Base-by-base conservation (phyloP, 92 coral and sea anemone genomes). In the Phenganax marumi region DNA sequence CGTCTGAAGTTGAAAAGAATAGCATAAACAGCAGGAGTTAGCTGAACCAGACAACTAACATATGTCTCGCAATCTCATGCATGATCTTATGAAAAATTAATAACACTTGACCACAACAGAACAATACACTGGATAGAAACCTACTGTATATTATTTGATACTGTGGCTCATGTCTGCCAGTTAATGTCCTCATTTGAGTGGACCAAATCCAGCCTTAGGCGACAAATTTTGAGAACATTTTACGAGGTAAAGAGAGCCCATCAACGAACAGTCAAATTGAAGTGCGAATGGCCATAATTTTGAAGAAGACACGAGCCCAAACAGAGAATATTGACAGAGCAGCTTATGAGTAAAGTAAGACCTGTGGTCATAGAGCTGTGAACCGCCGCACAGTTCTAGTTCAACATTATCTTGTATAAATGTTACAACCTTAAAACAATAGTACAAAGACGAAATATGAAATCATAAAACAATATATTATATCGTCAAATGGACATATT, bases 41-140 rank as follows among this genome's bases (percentile, higher is more conserved):
- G 9, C 26, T 33, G 3, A 33, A 33, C 5, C 43, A 33, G 43
- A 33, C 18, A 13, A 62, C 68, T 6, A 62, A 62, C 1, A 62
- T 18, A 62, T 62, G 68, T 12, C 17, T 25, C 68, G 43, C 43
- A 33, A 33, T 25, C 12, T 66, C 72, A 33, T 66, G 43, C 43
- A 33, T 66, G 33, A 66, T 66, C 72, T 66, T 2, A 66, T 66
- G 50, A 66, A 66, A 66, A 66, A 66, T 66, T 66, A 24, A 66
- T 33, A 49, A 66, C 72, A 66, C n/a, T 66, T 21, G 11, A 62
- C 33, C 68, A 23, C 68, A 66, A 66, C 49, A 24, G 72, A 33
- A 66, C 49, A 24, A 66, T 25, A 24, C 25, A 23, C 43, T 33
- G 25, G 2, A 66, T 66, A 66, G 72, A 66, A 0, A 66, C 72